A percentile compares a stretch with the other conserved stretches of the same genome.
Conservation (phyloP, 1,140 invertebrate species). For the Drosophila suzukii region DNA sequence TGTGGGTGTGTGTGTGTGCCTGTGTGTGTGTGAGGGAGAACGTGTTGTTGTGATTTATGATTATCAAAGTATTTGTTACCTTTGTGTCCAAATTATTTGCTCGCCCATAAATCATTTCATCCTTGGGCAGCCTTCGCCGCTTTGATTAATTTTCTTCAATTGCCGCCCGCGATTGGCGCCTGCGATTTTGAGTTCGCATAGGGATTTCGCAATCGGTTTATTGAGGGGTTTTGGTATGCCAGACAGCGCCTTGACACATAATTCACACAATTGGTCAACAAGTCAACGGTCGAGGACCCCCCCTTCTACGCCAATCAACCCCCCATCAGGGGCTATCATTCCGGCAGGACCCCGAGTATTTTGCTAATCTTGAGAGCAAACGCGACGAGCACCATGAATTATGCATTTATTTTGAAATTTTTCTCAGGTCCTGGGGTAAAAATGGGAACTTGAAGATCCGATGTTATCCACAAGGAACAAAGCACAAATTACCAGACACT, state of each 20-base stretch:
- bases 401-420: slow-evolving; percentile 39
- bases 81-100: slow-evolving; percentile 81
- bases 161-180: slow-evolving; percentile 60
- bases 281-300: slow-evolving; percentile 16
- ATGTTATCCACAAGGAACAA: background rate
- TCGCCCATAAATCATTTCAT: slow-evolving; percentile 76
- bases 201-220: slow-evolving; percentile 5
- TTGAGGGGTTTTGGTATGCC: slow-evolving; percentile 29
- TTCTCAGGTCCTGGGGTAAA: background rate
- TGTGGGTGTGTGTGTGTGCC: slow-evolving; percentile 37
- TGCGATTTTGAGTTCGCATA: slow-evolving; percentile 29
- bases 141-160: slow-evolving; percentile 81
- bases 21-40: background rate
- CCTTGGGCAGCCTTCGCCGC: slow-evolving; percentile 33
- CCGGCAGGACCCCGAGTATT: slow-evolving; percentile 1
- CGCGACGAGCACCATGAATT: slow-evolving; percentile 21
- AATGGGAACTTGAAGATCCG: background rate
- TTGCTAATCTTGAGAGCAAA: slow-evolving; percentile 15
- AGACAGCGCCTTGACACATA: slow-evolving; percentile 57
- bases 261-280: slow-evolving; percentile 70
- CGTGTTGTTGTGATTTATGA: slow-evolving; percentile 76
- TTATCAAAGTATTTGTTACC: slow-evolving; percentile 83
- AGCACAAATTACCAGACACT: too few species aligned
- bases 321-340: background rate
- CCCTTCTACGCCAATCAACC: slow-evolving; percentile 4